Evolutionary conservation across 2,888 invertebrate genomes (phyloP), one percentile per base, ranked within the genome.

Genomic region (Leistus spinibarbis): DNA sequence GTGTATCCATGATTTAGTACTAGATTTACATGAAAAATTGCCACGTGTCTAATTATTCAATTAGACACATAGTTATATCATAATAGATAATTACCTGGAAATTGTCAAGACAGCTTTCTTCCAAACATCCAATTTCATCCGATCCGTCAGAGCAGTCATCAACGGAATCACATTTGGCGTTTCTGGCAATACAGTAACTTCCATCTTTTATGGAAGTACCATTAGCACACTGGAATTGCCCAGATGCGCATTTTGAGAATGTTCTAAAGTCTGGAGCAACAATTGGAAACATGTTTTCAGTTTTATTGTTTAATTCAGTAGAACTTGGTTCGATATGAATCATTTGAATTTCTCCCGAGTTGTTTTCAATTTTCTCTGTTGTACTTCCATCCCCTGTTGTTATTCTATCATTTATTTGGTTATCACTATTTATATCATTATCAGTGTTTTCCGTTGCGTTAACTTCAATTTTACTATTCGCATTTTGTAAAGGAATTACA

Each of bases 111-210:
- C 91, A 91, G n/a, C 86, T 86, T 64, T 88, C 85, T 79, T 87
- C 84, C 63, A 86, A 82, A 80, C 91, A 91, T 16, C 88, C 86
- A 9, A 85, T 77, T 82, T 91, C 91, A 81, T 91, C 91, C 0
- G 90, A 90, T 23, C 88, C 89, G 80, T 91, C 91, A 0, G 87
- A 88, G 79, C 91, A 91, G 79, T 91, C 90, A 24, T 86, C 86
- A 67, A 89, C 86, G 0, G 90, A 89, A 81, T 91, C 90, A 77
- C 90, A 90, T 80, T 80, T 85, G 83, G 86, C 84, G 70, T 80
- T 83, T 60, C 85, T 81, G 65, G 85, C 83, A 7, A 90, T 88
- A 79, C 90, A 90, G 76, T 88, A 88, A 27, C 87, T 88, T 3
- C 89, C 89, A 78, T 89, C 89, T 77, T 86, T 87, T 16, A 84